phyloP scores from a whole-genome alignment of 2,888 invertebrate species.

The Drosophila lutescens region DNA sequence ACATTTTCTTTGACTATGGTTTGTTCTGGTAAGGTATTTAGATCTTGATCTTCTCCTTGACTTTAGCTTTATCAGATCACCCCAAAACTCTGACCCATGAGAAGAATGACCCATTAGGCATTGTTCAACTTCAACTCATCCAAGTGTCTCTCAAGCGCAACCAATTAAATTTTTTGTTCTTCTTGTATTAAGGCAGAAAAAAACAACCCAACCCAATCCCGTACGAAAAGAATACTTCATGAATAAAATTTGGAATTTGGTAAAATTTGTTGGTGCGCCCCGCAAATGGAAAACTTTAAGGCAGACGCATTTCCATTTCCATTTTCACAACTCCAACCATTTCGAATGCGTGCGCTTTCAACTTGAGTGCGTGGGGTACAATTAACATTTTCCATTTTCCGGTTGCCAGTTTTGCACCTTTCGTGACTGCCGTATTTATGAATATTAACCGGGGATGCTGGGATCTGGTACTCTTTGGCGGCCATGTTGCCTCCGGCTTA shows the following conservation, averaged over 20 bases:
- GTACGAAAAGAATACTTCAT: conserved; percentile 49
- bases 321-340: conserved; percentile 46
- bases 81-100: conserved; percentile 12
- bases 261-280: conserved; percentile 35
- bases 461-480: conserved; percentile 9
- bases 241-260: conserved; percentile 59
- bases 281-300: conserved; percentile 56
- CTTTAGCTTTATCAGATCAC: conserved; percentile 27
- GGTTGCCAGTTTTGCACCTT: conserved; percentile 60
- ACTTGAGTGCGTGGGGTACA: conserved; percentile 74
- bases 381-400: conserved; percentile 81
- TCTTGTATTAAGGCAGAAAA: conserved; percentile 25
- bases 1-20: background rate
- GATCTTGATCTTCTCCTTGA: conserved; percentile 22
- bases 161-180: conserved; percentile 68
- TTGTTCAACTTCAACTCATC: conserved; percentile 35
- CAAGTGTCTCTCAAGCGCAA: conserved; percentile 64
- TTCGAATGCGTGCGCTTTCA: conserved; percentile 67
- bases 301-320: conserved; percentile 56
- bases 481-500: conserved; percentile 27
- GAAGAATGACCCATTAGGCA: conserved; percentile 44
- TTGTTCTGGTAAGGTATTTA: conserved; percentile 14
- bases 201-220: conserved; percentile 39
- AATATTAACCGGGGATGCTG: conserved; percentile 67
- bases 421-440: conserved; percentile 65